Percentiles rank a stretch among this genome's conserved stretches.
These are phyloP conservation scores for Leptinotarsa undecemlineata DNA, from an alignment of 1,140 invertebrate species.

Conservation along the genomic window DNA sequence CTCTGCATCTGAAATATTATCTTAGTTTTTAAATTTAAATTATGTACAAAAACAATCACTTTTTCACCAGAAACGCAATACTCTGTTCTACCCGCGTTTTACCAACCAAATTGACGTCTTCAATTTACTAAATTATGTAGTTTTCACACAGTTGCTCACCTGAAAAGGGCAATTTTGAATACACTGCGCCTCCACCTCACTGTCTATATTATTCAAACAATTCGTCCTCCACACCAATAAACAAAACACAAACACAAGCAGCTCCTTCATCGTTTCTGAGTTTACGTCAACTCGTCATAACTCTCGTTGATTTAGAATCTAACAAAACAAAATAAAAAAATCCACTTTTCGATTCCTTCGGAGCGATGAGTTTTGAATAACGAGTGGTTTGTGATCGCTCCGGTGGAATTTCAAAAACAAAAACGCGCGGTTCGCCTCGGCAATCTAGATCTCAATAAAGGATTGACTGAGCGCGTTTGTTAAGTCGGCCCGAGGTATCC, in stretches of 20 bases:
- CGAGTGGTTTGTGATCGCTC: neutral
- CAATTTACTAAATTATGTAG: too few relatives aligned
- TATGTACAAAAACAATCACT: too few relatives aligned
- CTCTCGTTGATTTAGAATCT: too few relatives aligned
- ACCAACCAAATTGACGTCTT: too few relatives aligned
- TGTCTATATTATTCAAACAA: slow-evolving; percentile 15
- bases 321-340: too few relatives aligned
- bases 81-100: too few relatives aligned
- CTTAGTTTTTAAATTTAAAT: too few relatives aligned
- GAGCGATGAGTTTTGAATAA: too few relatives aligned
- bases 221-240: slow-evolving; percentile 8
- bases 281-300: too few relatives aligned
- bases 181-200: slow-evolving; percentile 17
- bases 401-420: slow-evolving; percentile 10
- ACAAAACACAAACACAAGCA: slow-evolving; percentile 13
- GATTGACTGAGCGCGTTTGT: slow-evolving; percentile 12
- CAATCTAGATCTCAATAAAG: slow-evolving; percentile 10
- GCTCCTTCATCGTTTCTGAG: neutral
- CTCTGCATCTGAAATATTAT: too few relatives aligned
- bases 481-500: neutral
- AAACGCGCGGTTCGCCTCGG: slow-evolving; percentile 14
- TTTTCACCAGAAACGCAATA: too few relatives aligned
- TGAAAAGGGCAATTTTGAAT: slow-evolving; percentile 17
- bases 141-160: neutral
- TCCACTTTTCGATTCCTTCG: too few relatives aligned